Evolutionary conservation across 2,888 invertebrate species (phyloP), one percentile per base, ranked within the genome.

Genomic region (Schizaphis graminum): DNA sequence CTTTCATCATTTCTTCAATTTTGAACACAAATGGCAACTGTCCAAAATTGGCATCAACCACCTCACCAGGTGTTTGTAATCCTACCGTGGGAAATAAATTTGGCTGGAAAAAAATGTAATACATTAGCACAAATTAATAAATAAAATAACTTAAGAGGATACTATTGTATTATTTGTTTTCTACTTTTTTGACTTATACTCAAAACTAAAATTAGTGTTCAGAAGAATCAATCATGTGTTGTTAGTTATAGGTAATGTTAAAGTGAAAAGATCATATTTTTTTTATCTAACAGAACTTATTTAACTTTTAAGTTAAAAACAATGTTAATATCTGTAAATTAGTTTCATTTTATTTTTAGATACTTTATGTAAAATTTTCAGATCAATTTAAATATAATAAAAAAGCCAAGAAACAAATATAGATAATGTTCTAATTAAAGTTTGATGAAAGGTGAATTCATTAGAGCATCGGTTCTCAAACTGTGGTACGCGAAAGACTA

Each of bases 31-130:
- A 99, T 41, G 99, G 99, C 95, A 97, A 97, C 96, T 99, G 99
- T 0, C 99, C 99, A 96, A 99, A 99, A 97, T 99, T 99, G 4
- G 99, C 99, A 96, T 99, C 99, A 93, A 99, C 98, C 95, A 99
- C 98, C 96, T 99, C 99, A 91, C 99, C 99, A 21, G 99, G 99
- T 84, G 99, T 99, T 96, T 99, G 99, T 94, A 99, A 97, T 1
- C 99, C 99, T 95, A 99, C 99, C 35, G 99, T 99, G 47, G 99
- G 99, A 96, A 99, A 99, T 94, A 99, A 96, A 96, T 99, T 98
- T 94, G 98, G 97, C 99, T 99, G 96, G 91, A 96, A 96, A 95
- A 95, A 95, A 95, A 28, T 93, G 89, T 85, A 53, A 88, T 26
- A 77, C 21, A 77, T 77, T 21, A 77, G 21, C 21, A 77, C 3